Conservation (phyloP, 2,888 invertebrate species). For the Metalampra italica region DNA sequence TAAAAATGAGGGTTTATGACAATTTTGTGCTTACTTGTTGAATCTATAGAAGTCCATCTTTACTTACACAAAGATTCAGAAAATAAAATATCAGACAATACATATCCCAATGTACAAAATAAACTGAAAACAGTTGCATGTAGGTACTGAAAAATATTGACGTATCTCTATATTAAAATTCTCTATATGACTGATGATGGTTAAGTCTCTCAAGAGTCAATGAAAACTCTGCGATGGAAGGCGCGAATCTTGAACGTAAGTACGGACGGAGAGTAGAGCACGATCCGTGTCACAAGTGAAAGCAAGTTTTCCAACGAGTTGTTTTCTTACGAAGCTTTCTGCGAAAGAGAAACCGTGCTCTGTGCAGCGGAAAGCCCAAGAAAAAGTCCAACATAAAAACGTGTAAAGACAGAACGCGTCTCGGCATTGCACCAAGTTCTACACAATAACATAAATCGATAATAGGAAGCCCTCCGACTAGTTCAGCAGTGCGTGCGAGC, state of each 20-base stretch:
- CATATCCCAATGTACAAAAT: no score
- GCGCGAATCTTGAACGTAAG: neutral
- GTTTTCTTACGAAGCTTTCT: conserved; percentile 53
- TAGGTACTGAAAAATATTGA: no score
- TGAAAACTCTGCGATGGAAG: neutral
- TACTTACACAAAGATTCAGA: no score
- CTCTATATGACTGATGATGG: conserved; percentile 9
- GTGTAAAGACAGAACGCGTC: conserved; percentile 34
- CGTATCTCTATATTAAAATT: no score
- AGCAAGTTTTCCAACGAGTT: conserved; percentile 51
- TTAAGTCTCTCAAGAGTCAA: neutral
- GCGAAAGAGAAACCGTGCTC: conserved; percentile 57
- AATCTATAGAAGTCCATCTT: no score
- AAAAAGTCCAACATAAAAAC: conserved; percentile 52
- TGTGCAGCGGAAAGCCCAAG: conserved; percentile 42
- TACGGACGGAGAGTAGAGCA: neutral
- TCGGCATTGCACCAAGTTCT: conserved; percentile 45
- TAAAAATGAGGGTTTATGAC: no score
- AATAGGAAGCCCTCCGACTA: conserved; percentile 77
- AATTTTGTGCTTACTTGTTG: no score
- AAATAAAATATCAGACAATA: no score
- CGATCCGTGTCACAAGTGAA: conserved; percentile 46
- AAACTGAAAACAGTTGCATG: no score
- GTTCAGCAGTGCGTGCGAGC: conserved; percentile 77
- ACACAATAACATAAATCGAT: conserved; percentile 73